Evolutionary conservation across 2,888 invertebrate genomes (phyloP).

Genomic region (Coelopa pilipes): DNA sequence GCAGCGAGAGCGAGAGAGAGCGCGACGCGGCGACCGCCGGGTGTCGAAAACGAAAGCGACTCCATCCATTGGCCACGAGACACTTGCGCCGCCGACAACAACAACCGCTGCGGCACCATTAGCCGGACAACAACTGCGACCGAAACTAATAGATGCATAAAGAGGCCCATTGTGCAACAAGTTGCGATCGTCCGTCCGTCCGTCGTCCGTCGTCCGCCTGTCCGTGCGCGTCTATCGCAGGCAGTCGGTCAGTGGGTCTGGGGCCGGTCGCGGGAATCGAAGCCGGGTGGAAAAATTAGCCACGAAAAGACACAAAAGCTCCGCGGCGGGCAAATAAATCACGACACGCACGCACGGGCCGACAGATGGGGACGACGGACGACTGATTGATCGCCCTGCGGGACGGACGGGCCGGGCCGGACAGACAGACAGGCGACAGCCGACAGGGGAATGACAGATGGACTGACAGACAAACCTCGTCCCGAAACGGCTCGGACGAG

Average conservation of each 20-base stretch:
- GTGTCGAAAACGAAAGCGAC: neutral
- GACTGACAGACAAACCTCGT: no score
- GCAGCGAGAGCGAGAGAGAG: neutral
- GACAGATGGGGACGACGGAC: neutral
- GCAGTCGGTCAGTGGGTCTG: neutral
- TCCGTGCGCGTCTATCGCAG: neutral
- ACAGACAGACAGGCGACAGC: no score
- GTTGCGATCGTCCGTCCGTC: no score
- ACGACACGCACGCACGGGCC: constrained; percentile 15
- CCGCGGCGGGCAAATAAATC: constrained; percentile 17
- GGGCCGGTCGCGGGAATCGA: neutral
- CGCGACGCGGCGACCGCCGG: neutral
- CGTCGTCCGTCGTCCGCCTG: no score
- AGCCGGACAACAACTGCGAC: neutral
- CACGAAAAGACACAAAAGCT: constrained; percentile 4
- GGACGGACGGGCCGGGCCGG: no score
- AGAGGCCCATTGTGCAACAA: no score
- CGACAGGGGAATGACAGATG: no score
- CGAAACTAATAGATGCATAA: neutral
- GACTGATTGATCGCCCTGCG: no score
- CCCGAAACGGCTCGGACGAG: no score
- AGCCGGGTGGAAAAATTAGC: constrained; percentile 12
- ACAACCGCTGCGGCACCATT: neutral
- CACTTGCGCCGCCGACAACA: neutral
- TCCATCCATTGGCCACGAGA: neutral